Percentiles rank a stretch among this genome's conserved stretches.
These are phyloP conservation scores for Heliconius charithonia DNA, from an alignment of 2,888 invertebrate genomes.

Conservation along the genomic window DNA sequence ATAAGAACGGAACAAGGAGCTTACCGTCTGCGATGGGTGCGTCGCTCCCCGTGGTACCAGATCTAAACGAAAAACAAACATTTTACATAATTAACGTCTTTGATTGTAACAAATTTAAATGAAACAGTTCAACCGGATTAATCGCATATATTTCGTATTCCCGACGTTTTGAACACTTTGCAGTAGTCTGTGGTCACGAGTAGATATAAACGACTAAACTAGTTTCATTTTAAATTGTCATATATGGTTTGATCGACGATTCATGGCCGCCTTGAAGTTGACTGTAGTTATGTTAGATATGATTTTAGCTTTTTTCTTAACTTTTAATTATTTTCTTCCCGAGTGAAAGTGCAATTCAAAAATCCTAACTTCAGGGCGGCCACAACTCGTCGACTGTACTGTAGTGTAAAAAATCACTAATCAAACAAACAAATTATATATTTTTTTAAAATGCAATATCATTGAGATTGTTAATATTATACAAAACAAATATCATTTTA, in stretches of 20 bases:
- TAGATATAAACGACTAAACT: too few species aligned
- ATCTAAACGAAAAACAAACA: constrained; percentile 83
- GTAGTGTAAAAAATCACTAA: constrained; percentile 31
- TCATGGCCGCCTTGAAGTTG: background rate
- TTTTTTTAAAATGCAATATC: background rate
- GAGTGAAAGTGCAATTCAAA: background rate
- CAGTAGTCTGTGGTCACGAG: too few species aligned
- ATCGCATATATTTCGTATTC: background rate
- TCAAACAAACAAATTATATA: background rate
- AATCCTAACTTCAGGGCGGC: background rate
- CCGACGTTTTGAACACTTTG: too few species aligned
- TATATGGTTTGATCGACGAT: background rate
- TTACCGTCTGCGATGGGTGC: constrained; percentile 96
- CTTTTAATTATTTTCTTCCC: background rate
- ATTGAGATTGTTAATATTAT: too few species aligned
- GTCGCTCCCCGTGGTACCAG: constrained; percentile 98
- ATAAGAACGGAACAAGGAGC: constrained; percentile 97
- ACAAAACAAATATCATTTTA: background rate
- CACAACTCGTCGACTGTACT: background rate
- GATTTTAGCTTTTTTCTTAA: too few species aligned
- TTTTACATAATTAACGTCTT: background rate
- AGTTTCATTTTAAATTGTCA: background rate
- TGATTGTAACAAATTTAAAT: background rate
- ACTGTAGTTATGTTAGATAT: too few species aligned
- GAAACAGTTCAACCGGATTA: background rate